Evolutionary conservation across 2,797 vertebrate genomes (phyloP), one percentile per base, ranked within the genome.

Genomic region (Carcharodon carcharias): DNA sequence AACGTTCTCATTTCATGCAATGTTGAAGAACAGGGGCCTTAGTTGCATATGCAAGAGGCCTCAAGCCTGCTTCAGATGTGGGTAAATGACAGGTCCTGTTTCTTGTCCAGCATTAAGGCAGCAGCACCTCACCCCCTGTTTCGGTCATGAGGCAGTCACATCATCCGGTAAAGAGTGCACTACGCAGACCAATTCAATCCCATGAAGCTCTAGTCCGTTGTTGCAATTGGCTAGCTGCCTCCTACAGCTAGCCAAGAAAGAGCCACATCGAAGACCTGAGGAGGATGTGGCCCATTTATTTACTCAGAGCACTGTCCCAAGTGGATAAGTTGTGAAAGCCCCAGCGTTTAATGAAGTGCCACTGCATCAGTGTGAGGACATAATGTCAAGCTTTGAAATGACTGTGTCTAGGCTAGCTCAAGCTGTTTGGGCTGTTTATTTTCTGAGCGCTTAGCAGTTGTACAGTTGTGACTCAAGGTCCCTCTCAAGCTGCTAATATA

Each of bases 391-490:
- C 18, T 92, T 63, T n/a, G 35, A 65, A 92, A 92, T 92, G 35
- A 92, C 35, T 65, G 61, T 92, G 89, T 65, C 65, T 92, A 61
- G 58, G 89, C 35, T n/a, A 23, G 23, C 35, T 40, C 89, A 92
- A 40, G 40, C 16, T 40, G 89, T 40, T 92, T 92, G 89, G 89
- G 26, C 35, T 92, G 89, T 61, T 92, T 65, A 92, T 92, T 65
- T 40, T 92, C 58, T 23, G 35, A 9, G 58, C 65, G 58, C n/a
- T 92, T 63, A 92, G 58, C 89, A 8, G 58, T 35, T 54, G 87
- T 89, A 89, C 54, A 89, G 54, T 58, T 89, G 54, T 89, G 87
- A 89, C 58, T 92, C 89, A 92, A 92, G 89, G 61, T 21, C 21
- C 89, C 58, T 92, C 61, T 92, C 58, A 40, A 65, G 89, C 58